These are phyloP conservation scores for Zoanthus solanderi DNA, from an alignment of 92 coral and sea anemone genomes.

Conservation along the genomic window DNA sequence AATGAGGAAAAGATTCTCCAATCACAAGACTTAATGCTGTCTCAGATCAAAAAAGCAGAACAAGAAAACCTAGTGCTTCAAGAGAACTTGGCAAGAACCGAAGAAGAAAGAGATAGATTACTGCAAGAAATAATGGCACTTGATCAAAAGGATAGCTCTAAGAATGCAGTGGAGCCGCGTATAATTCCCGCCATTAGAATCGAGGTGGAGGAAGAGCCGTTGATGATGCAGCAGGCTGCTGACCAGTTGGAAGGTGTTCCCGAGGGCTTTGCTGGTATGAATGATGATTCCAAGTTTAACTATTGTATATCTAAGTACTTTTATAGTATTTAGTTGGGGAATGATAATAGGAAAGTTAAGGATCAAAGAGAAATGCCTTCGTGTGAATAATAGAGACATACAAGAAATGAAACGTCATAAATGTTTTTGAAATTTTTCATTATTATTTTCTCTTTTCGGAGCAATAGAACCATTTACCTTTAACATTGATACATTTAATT, in stretches of 20 bases:
- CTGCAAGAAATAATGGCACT: slow-evolving; percentile 68
- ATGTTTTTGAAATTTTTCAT: too few species aligned
- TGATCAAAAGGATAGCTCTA: slow-evolving; percentile 58
- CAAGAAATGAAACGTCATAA: too few species aligned
- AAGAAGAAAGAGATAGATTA: slow-evolving; percentile 78
- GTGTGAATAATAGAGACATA: too few species aligned
- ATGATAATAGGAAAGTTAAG: background rate
- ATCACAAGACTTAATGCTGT: slow-evolving; percentile 69
- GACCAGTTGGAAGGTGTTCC: slow-evolving; percentile 81
- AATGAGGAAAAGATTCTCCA: slow-evolving; percentile 86
- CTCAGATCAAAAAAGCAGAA: slow-evolving; percentile 76
- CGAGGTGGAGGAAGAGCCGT: slow-evolving; percentile 80
- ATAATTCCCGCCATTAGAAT: slow-evolving; percentile 66
- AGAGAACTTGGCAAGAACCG: slow-evolving; percentile 62
- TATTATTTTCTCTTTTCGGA: too few species aligned
- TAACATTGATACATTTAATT: too few species aligned
- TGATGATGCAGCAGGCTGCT: slow-evolving; percentile 65
- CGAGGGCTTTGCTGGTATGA: slow-evolving; percentile 48
- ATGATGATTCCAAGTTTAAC: too few species aligned
- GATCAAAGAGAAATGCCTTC: background rate
- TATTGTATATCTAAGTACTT: background rate
- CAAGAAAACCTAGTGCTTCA: slow-evolving; percentile 73
- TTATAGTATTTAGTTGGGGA: background rate
- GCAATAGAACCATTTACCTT: too few species aligned
- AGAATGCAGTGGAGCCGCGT: slow-evolving; percentile 61